These are phyloP conservation scores for Nesoenas mayeri DNA, from an alignment of 2,113 vertebrate species.

Conservation along the genomic window DNA sequence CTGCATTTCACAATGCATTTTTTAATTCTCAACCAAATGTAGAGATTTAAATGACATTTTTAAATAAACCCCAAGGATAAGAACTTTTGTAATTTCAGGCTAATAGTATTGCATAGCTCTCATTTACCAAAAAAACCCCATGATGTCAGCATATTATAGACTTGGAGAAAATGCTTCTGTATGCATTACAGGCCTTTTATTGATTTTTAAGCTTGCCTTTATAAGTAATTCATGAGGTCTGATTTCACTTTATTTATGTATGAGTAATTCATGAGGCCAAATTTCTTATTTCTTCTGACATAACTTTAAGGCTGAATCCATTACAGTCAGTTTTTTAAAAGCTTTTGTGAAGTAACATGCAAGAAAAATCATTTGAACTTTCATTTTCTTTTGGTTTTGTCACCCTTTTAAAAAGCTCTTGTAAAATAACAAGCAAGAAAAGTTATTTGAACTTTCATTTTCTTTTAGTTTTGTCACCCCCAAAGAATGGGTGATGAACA, in stretches of 20 bases:
- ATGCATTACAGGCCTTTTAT: background rate
- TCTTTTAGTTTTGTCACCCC: background rate
- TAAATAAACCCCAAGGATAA: background rate
- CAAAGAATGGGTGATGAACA: background rate
- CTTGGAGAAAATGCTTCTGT: background rate
- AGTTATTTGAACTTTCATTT: background rate
- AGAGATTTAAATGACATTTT: background rate
- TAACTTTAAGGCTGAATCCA: background rate
- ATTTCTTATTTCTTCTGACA: background rate
- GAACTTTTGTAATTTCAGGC: background rate
- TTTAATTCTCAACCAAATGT: background rate
- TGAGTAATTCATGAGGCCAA: background rate
- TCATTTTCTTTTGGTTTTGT: background rate
- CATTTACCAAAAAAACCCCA: background rate
- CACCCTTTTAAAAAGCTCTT: background rate
- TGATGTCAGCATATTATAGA: background rate
- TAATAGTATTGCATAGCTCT: background rate
- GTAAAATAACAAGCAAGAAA: background rate
- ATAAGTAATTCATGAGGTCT: constrained; percentile 25
- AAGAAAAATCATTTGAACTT: background rate
- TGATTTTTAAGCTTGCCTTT: background rate
- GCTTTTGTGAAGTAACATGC: background rate
- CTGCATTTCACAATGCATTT: background rate
- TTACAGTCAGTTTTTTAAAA: background rate
- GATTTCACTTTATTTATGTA: background rate